Conservation (phyloP, 2,797 vertebrate genomes). For the Thamnophis elegans region DNA sequence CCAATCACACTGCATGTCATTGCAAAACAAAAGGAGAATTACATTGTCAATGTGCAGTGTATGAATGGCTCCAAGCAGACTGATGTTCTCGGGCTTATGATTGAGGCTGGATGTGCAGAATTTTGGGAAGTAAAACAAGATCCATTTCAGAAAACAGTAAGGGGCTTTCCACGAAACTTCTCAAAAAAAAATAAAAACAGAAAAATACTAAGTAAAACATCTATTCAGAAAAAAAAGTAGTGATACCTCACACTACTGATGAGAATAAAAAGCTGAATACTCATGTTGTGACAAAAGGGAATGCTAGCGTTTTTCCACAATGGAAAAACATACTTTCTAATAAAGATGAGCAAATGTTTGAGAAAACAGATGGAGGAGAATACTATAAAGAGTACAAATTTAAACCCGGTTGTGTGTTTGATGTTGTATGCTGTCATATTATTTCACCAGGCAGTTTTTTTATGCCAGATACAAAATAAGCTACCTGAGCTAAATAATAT, state of each 20-base stretch:
- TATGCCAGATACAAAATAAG: slow-evolving; percentile 78
- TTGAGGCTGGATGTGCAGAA: slow-evolving; percentile 75
- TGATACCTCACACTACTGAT: not conserved
- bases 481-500: slow-evolving; percentile 73
- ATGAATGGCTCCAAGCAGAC: slow-evolving; percentile 53
- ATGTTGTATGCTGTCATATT: slow-evolving; percentile 75
- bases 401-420: slow-evolving; percentile 77
- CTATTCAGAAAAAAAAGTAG: not conserved
- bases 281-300: not conserved
- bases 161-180: not conserved
- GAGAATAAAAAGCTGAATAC: slow-evolving; percentile 19
- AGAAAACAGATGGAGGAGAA: not conserved
- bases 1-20: slow-evolving; percentile 73
- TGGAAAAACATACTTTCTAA: slow-evolving; percentile 31
- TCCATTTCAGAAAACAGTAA: not conserved
- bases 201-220: not conserved
- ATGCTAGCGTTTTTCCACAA: slow-evolving; percentile 21
- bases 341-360: fast-evolving
- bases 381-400: slow-evolving; percentile 73
- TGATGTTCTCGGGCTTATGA: slow-evolving; percentile 73
- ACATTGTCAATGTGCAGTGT: slow-evolving; percentile 75
- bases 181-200: slow-evolving; percentile 8
- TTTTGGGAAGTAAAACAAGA: slow-evolving; percentile 65
- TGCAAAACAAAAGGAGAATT: slow-evolving; percentile 70
- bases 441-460: slow-evolving; percentile 85